A percentile compares a stretch with the other conserved stretches of the same genome.
Conservation (phyloP, 2,797 vertebrate species). For the Numenius phaeopus region DNA sequence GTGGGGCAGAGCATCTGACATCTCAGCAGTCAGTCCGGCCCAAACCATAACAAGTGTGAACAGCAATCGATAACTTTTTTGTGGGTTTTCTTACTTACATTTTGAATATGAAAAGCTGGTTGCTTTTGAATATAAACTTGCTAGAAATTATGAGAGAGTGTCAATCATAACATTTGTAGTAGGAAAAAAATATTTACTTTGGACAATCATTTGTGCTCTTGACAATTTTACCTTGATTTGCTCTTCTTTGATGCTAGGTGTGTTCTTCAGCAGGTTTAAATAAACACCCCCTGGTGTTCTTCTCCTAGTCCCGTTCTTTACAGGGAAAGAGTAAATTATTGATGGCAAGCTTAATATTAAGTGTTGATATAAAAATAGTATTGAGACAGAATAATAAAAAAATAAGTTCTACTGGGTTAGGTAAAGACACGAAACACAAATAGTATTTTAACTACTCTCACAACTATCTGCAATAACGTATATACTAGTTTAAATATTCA, state of each 20-base stretch:
- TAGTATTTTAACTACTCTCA: background rate
- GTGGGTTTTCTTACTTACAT: background rate
- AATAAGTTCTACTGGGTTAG: background rate
- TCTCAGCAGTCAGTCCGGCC: background rate
- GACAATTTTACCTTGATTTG: constrained; percentile 86
- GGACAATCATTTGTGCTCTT: background rate
- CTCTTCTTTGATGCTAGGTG: constrained; percentile 87
- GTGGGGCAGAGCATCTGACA: background rate
- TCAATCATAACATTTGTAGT: background rate
- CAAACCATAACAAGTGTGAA: background rate
- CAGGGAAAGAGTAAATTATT: background rate
- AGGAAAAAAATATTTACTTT: background rate
- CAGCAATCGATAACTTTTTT: background rate
- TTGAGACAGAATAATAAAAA: background rate
- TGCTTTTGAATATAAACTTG: background rate
- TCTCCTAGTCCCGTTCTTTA: constrained; percentile 91
- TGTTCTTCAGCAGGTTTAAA: constrained; percentile 94
- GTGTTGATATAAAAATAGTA: background rate
- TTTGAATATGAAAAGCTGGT: background rate
- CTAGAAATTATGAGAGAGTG: background rate
- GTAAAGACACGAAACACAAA: background rate
- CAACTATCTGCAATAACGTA: background rate
- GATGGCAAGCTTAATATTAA: background rate
- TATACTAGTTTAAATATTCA: background rate
- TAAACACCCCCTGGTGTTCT: constrained; percentile 97